Conservation (phyloP, 2,797 vertebrate genomes). For the Takifugu rubripes region DNA sequence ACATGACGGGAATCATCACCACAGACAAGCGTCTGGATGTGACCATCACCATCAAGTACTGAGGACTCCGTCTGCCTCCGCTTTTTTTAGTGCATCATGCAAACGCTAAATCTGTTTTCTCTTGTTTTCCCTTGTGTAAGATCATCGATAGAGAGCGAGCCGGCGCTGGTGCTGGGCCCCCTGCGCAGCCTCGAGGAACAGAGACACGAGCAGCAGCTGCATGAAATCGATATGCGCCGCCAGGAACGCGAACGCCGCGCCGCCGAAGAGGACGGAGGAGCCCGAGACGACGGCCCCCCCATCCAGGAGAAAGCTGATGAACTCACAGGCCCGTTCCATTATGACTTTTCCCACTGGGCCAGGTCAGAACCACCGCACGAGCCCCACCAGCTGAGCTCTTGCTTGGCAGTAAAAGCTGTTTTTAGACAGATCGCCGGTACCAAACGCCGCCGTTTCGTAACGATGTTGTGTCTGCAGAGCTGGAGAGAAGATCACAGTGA, state of each 20-base stretch:
- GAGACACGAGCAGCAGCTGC: slow-evolving; percentile 84
- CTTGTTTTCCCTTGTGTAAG: slow-evolving; percentile 55
- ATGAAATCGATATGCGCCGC: slow-evolving; percentile 77
- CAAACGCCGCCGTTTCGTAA: not conserved
- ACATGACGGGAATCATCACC: slow-evolving; percentile 91
- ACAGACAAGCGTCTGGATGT: slow-evolving; percentile 94
- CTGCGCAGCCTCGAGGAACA: slow-evolving; percentile 88
- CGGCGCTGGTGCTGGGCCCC: slow-evolving; percentile 92
- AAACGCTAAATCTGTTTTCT: no score
- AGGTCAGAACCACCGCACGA: slow-evolving; percentile 75
- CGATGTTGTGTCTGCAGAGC: slow-evolving; percentile 72
- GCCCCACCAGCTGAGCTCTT: no score
- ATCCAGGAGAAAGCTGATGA: slow-evolving; percentile 90
- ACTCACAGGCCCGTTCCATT: slow-evolving; percentile 87
- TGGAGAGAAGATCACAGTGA: slow-evolving; percentile 95
- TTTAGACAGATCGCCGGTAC: not conserved
- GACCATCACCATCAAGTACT: slow-evolving; percentile 95
- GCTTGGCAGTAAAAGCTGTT: not conserved
- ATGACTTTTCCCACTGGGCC: slow-evolving; percentile 98
- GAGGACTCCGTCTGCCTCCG: not conserved
- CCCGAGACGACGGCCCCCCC: slow-evolving; percentile 73
- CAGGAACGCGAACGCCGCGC: slow-evolving; percentile 74
- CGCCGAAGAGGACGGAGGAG: slow-evolving; percentile 65
- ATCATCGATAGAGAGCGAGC: slow-evolving; percentile 96
- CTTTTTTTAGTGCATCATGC: not conserved